phyloP scores from a whole-genome alignment of 2,888 invertebrate species.

The Tipula vernalis region DNA sequence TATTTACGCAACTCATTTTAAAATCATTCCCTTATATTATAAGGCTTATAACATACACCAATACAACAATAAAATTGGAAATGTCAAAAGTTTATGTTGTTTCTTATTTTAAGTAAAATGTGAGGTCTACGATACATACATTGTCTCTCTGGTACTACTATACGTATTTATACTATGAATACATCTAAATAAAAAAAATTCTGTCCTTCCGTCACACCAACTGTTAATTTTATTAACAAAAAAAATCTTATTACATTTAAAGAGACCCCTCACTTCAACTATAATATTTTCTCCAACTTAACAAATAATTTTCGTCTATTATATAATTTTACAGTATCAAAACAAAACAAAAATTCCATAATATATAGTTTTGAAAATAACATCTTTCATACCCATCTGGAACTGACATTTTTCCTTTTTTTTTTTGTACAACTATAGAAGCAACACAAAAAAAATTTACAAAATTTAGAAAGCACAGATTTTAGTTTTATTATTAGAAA shows the following conservation, averaged over 20 bases:
- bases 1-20: no score
- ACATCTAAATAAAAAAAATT: not conserved
- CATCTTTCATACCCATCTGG: not conserved
- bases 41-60: no score
- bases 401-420: not conserved
- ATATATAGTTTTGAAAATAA: not conserved
- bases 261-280: not conserved
- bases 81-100: no score
- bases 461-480: not conserved
- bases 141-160: no score
- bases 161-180: no score
- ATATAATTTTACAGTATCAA: not conserved
- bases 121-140: no score
- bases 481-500: not conserved
- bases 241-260: not conserved
- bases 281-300: not conserved
- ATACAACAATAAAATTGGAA: no score
- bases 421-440: not conserved
- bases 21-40: no score
- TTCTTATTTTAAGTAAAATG: no score
- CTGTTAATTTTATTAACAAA: not conserved
- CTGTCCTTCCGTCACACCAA: not conserved
- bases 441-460: not conserved
- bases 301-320: not conserved
- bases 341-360: not conserved